Base-by-base conservation (phyloP, 2,113 vertebrate genomes). In the Melanerpes formicivorus region DNA sequence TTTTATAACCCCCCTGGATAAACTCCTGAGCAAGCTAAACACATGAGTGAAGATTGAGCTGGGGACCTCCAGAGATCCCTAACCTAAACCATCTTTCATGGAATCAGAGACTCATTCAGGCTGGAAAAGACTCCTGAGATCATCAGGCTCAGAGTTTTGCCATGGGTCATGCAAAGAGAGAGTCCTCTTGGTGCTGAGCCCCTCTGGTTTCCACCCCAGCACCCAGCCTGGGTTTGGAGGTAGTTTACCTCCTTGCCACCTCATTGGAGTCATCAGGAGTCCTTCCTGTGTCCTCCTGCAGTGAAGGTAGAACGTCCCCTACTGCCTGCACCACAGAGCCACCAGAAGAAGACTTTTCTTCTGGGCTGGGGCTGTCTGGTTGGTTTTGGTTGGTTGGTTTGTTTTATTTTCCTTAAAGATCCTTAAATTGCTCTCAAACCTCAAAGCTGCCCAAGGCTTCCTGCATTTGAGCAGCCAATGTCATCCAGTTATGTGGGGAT, bases 261-360 rank as follows among this genome's bases (percentile, higher is more conserved):
- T 2, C 6, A 6, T 0, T 0, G n/a, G 59, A 72, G 8, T 10
- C 18, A 5, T 32, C 30, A 3, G 1, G 2, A 77, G 10, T 23
- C 21, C 18, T 62, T 63, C n/a, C 65, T 65, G 55, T 26, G 14
- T 46, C 55, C n/a, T 56, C 18, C 58, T 40, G 23, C 56, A 65
- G 65, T 0, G 0, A 37, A 40, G 55, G 4, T n/a, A 72, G 44
- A 80, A 37, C 21, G 15, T 1, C 0, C 42, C 46, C 42, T 80
- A 46, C 56, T 46, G 10, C 30, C 18, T 46, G 70, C 5, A 32
- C 21, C 48, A 14, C 22, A 2, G 9, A 42, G 23, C 30, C 59
- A 37, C 44, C 30, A 11, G 18, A 50, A 1, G 6, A 32, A 54
- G 79, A 15, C 8, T 76, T 3, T 34, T 77, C 27, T 8, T 1